Conservation (phyloP, 2,113 vertebrate genomes). For the Ctenodactylus gundi region DNA sequence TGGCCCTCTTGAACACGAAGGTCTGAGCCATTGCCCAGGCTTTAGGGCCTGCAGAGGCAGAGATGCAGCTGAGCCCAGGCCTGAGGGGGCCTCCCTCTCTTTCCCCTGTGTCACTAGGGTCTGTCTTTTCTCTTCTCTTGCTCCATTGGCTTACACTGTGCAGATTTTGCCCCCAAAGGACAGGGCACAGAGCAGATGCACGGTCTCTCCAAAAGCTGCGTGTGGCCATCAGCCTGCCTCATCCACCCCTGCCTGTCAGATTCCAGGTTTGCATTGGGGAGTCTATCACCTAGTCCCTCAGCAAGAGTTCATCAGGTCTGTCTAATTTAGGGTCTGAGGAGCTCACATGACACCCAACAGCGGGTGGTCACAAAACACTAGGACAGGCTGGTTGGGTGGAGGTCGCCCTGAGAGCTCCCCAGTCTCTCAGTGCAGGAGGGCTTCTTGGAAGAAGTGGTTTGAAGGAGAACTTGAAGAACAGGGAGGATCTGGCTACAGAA, state of each 20-base stretch:
- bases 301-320: too few species aligned
- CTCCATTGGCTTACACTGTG: not conserved
- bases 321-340: not conserved
- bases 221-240: rapidly evolving
- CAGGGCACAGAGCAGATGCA: too few species aligned
- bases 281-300: not conserved
- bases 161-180: too few species aligned
- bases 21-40: not conserved
- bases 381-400: too few species aligned
- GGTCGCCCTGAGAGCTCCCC: not conserved
- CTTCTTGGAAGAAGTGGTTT: not conserved
- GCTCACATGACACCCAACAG: not conserved
- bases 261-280: not conserved
- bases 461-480: not conserved
- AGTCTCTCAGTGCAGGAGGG: not conserved
- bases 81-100: not conserved
- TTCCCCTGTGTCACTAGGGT: rapidly evolving
- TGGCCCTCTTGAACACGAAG: constrained; percentile 7
- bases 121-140: not conserved
- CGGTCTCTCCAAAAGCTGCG: too few species aligned
- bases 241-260: not conserved
- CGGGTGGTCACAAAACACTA: not conserved
- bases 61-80: not conserved
- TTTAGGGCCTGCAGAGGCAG: not conserved
- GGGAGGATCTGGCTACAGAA: not conserved